Percentiles rank a stretch among this genome's conserved stretches.
Conservation (phyloP, 2,888 invertebrate genomes). For the Gonocerus acuteangulatus region DNA sequence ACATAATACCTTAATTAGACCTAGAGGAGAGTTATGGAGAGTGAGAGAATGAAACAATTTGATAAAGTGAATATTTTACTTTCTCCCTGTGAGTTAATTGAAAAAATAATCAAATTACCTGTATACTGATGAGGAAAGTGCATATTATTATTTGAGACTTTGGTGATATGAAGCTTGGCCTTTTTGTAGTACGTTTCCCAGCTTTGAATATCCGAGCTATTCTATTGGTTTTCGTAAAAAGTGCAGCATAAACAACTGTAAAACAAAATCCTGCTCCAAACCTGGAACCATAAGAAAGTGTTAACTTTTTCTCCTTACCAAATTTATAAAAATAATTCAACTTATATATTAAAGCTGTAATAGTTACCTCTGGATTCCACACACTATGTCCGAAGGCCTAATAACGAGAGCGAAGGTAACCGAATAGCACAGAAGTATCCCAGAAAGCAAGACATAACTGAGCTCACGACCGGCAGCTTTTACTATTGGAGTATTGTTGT, state of each 20-base stretch:
- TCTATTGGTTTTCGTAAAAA: constrained; percentile 94
- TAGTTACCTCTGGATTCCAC: constrained; percentile 76
- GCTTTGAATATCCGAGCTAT: constrained; percentile 95
- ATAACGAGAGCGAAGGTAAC: constrained; percentile 88
- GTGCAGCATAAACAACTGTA: constrained; percentile 91
- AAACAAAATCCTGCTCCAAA: constrained; percentile 92
- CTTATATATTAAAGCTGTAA: neutral
- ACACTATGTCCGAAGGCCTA: constrained; percentile 76
- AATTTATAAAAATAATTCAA: too few species aligned
- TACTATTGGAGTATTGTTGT: constrained; percentile 94
- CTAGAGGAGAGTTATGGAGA: too few species aligned
- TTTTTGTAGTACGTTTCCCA: constrained; percentile 88
- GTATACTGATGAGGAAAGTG: constrained; percentile 74
- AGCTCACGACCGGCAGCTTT: constrained; percentile 86
- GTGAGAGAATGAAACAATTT: too few species aligned
- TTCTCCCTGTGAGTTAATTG: too few species aligned
- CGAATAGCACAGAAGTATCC: constrained; percentile 83
- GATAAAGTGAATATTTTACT: too few species aligned
- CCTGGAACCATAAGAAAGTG: too few species aligned
- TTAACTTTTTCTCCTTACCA: too few species aligned
- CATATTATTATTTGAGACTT: constrained; percentile 86
- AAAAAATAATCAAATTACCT: too few species aligned
- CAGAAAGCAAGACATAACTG: constrained; percentile 82
- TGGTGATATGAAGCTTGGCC: constrained; percentile 88
- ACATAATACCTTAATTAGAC: too few species aligned